Base-by-base conservation (phyloP, 2,888 invertebrate genomes). In the Drosophila nigricruria region DNA sequence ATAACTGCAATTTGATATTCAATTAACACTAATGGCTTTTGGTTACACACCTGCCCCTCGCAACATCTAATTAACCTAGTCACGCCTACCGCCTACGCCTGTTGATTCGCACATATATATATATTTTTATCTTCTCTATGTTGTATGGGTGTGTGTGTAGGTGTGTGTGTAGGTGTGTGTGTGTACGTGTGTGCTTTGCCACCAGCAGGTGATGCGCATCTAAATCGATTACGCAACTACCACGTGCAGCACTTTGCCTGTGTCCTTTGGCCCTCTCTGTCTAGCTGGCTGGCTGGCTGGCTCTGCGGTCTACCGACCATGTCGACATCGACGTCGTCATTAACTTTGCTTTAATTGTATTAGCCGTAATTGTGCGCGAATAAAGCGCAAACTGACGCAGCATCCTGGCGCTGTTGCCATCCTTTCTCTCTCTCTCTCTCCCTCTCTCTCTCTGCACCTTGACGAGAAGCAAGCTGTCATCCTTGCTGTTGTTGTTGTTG, bases 321-420 rank as follows among this genome's bases (percentile, higher is more conserved):
- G 53, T 61, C 65, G 64, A 45, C 70, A 34, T 50, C 53, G 66
- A 50, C 67, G 58, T 58, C 67, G 64, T 73, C 73, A 80, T 82
- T 86, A 83, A 83, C 82, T 82, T 75, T 67, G 82, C 73, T 82
- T 83, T 88, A 88, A 86, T 88, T 88, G 78, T 76, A 82, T 85
- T 86, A 83, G 62, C 68, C 81, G 83, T 88, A 86, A 86, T 88
- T 86, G 88, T 80, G 86, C 86, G 86, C 75, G 83, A 70, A 84
- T 81, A 82, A 81, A 74, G 74, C 82, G 73, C 69, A 70, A 66
- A 76, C 65, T 63, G 70, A 62, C 50, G 66, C 69, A 60, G 66
- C 76, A 70, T 56, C 42, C 18, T 14, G 23, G 1, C 27, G 36
- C 52, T 14, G 20, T 10, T 9, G n/a, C n/a, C 52, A 45, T 59